Base-by-base conservation (phyloP, 2,888 invertebrate genomes). In the Drepana falcataria region DNA sequence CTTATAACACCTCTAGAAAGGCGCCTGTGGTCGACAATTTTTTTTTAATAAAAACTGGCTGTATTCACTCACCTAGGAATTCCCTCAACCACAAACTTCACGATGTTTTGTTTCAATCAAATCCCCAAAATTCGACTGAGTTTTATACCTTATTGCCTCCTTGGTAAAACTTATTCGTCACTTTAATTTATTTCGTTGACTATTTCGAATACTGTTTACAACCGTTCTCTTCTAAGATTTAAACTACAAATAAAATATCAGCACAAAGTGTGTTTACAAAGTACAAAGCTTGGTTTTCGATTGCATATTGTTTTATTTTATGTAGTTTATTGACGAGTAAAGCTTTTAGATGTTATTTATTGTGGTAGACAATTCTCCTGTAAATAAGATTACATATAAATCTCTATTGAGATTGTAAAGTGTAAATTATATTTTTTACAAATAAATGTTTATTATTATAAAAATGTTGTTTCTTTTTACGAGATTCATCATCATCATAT, bases 341-440 rank as follows among this genome's bases (percentile, higher is more conserved):
- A 65, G 71, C 71, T 80, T 79, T 79, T 75, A 73, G 70, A 73
- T 37, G 48, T 57, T 59, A 66, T 72, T 79, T 73, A 77, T 73
- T 73, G 68, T 77, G 6, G 6, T 44, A 76, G 69, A 66, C 57
- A 71, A 64, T 69, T 71, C 67, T 71, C 68, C 66, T 77, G 74
- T 82, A 78, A 57, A 76, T 83, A 83, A 78, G 76, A 75, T 66
- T 71, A 61, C 68, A 69, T 71, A 66, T 65, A 71, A 67, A 69
- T 85, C 86, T 88, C 87, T 88, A 79, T 87, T 87, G 88, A 87
- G 87, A 83, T 75, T 79, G 75, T 80, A 81, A 71, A 79, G 75
- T 75, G 71, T 82, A 75, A 69, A 76, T 61, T 77, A 66, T 85
- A 82, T 85, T 87, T 87, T 85, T 85, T 44, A 70, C 83, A 81